Conservation (phyloP, 1,140 invertebrate species). For the Pseudomyrmex cubaensis region DNA sequence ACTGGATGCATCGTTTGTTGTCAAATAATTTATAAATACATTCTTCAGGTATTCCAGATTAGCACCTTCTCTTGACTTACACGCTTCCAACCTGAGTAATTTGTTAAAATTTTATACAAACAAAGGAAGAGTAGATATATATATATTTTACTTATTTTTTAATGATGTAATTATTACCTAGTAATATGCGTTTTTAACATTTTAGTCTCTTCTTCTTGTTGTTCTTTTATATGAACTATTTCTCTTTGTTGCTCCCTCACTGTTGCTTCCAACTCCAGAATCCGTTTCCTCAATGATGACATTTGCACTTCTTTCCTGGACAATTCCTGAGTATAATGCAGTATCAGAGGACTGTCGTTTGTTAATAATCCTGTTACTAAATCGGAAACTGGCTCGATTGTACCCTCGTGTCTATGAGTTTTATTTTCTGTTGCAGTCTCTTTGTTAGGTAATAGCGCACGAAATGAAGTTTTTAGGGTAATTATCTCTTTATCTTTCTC, state of each 20-base stretch:
- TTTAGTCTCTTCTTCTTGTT: conserved; percentile 86
- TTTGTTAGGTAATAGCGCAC: conserved; percentile 83
- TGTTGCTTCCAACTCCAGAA: conserved; percentile 89
- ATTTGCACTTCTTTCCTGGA: conserved; percentile 93
- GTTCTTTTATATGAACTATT: conserved; percentile 86
- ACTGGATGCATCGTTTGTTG: conserved; percentile 89
- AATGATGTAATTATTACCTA: conserved; percentile 74
- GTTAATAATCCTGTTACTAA: conserved; percentile 79
- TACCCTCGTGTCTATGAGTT: conserved; percentile 52
- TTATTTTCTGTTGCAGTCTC: conserved; percentile 59
- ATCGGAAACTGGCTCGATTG: conserved; percentile 70
- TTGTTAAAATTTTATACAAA: not conserved
- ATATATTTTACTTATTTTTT: not conserved
- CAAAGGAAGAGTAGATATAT: not conserved
- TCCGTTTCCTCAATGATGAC: conserved; percentile 89
- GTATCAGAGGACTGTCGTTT: conserved; percentile 88
- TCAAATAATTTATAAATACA: conserved; percentile 93
- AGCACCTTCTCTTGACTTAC: conserved; percentile 92
- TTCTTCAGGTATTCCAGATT: conserved; percentile 97
- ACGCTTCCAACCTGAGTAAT: conserved; percentile 88
- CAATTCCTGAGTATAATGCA: conserved; percentile 94
- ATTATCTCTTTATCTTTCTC: conserved; percentile 93
- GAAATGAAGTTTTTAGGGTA: conserved; percentile 87
- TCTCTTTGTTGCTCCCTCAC: conserved; percentile 88
- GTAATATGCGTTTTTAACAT: conserved; percentile 84